Conservation (phyloP, 2,113 vertebrate species). For the Entelurus aequoreus region DNA sequence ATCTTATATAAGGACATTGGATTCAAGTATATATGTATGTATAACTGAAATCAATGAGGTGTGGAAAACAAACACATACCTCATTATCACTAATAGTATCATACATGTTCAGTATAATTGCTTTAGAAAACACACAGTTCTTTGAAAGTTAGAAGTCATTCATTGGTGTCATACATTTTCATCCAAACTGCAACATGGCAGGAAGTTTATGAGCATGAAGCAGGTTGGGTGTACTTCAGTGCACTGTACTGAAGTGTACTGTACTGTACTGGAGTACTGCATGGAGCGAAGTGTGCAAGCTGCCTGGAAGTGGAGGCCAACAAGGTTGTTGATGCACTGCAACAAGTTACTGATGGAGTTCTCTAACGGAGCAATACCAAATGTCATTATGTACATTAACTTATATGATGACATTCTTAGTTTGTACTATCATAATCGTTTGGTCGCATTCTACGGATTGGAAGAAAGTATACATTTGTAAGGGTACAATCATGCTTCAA, state of each 20-base stretch:
- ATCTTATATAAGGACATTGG: conserved; percentile 57
- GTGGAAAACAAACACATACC: conserved; percentile 36
- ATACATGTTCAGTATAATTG: conserved; percentile 51
- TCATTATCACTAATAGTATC: conserved; percentile 43
- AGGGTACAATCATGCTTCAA: too few species aligned
- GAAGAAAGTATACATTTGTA: too few species aligned
- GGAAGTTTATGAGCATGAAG: conserved; percentile 31
- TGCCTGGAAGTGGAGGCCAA: conserved; percentile 20
- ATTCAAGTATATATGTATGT: conserved; percentile 56
- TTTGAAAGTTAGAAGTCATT: conserved; percentile 64
- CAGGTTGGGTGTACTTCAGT: conserved; percentile 13
- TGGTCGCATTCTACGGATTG: too few species aligned
- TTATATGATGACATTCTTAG: conserved; percentile 36
- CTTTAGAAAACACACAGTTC: conserved; percentile 52
- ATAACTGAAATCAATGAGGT: conserved; percentile 55
- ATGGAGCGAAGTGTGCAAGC: conserved; percentile 22
- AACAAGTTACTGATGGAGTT: conserved; percentile 24
- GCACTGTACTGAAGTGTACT: too few species aligned
- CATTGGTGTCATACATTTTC: conserved; percentile 66
- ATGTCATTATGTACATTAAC: conserved; percentile 61
- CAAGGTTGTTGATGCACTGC: conserved; percentile 19
- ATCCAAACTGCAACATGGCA: conserved; percentile 56
- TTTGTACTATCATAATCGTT: not conserved
- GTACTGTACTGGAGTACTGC: not conserved
- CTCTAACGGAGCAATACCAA: conserved; percentile 58